Conservation (phyloP, 2,797 vertebrate species). For the Pipistrellus pipistrellus region DNA sequence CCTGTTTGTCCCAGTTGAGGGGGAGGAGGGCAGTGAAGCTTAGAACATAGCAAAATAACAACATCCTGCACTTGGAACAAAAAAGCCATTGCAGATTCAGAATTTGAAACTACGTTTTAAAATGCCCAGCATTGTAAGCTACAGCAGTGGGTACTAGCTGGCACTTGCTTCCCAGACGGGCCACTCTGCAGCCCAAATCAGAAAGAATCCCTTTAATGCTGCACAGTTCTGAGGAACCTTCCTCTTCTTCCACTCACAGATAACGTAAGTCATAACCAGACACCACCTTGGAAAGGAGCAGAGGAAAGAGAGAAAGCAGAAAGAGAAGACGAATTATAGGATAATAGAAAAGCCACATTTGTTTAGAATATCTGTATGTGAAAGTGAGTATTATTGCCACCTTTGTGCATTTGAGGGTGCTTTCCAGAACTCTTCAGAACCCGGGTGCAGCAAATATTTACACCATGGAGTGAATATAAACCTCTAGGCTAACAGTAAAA, state of each 20-base stretch:
- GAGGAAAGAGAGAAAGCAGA: background rate
- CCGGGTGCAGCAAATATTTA: background rate
- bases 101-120: background rate
- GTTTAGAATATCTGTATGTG: background rate
- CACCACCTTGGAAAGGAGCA: background rate
- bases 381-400: background rate
- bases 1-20: background rate
- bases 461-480: background rate
- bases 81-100: background rate
- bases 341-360: conserved; percentile 18
- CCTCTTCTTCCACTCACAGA: background rate
- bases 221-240: background rate
- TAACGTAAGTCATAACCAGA: background rate
- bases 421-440: background rate
- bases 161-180: background rate
- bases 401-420: background rate
- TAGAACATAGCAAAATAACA: background rate
- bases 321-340: background rate
- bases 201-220: background rate
- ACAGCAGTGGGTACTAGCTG: background rate
- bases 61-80: background rate
- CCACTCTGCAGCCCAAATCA: background rate
- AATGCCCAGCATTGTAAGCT: background rate
- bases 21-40: background rate
- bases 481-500: conserved; percentile 15